Conservation (phyloP, 92 coral and sea anemone genomes). For the Epizoanthus stellaris region DNA sequence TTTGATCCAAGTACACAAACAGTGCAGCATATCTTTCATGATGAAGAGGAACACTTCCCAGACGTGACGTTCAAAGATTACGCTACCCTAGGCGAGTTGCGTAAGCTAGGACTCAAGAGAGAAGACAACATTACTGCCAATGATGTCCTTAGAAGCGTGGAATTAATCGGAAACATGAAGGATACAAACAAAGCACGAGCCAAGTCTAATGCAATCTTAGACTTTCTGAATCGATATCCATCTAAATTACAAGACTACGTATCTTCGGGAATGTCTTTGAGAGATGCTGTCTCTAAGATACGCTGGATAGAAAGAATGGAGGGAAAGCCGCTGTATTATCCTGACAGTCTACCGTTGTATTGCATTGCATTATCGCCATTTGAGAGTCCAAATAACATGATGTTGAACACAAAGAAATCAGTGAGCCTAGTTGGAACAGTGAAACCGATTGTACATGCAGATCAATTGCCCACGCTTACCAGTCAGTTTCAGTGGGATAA, state of each 20-base stretch:
- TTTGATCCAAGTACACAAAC: conserved; percentile 58
- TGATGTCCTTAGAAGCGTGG: conserved; percentile 18
- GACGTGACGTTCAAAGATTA: conserved; percentile 16
- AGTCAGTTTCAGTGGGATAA: conserved; percentile 25
- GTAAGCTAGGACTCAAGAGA: conserved; percentile 21
- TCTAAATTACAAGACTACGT: conserved; percentile 19
- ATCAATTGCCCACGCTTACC: conserved; percentile 11
- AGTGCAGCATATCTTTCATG: conserved; percentile 31
- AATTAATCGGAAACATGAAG: not conserved
- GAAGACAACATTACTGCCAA: conserved; percentile 29
- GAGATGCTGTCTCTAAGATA: conserved; percentile 11
- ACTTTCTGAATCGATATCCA: conserved; percentile 21
- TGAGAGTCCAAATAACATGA: conserved; percentile 24
- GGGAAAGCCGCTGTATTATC: conserved; percentile 23
- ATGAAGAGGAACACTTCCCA: conserved; percentile 50
- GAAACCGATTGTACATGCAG: conserved; percentile 34
- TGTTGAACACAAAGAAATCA: conserved; percentile 22
- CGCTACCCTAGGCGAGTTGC: conserved; percentile 16
- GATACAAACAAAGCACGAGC: not conserved
- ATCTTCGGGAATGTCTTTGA: conserved; percentile 2
- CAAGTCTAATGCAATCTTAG: conserved; percentile 28
- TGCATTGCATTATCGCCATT: not conserved
- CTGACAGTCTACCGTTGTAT: conserved; percentile 22
- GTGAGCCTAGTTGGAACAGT: conserved; percentile 37
- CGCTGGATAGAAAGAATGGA: conserved; percentile 23